phyloP scores from a whole-genome alignment of 2,888 invertebrate genomes.

The Lysandra coridon region DNA sequence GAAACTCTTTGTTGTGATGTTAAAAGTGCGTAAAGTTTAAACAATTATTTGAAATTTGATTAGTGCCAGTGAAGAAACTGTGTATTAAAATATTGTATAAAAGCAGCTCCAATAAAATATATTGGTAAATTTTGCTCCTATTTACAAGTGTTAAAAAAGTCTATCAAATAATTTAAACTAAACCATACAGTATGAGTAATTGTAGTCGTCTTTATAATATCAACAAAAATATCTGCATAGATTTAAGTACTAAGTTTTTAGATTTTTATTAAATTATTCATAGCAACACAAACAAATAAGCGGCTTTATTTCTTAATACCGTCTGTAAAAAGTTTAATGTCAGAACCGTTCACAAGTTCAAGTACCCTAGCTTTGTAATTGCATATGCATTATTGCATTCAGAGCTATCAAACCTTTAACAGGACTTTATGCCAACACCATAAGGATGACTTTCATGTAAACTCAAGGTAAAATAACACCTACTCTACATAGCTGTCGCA shows the following conservation, averaged over 20 bases:
- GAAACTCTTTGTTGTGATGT: not conserved
- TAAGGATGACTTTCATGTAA: not conserved
- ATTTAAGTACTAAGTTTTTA: no score
- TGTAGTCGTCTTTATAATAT: no score
- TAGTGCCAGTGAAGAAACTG: not conserved
- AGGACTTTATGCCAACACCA: conserved; percentile 43
- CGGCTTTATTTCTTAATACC: no score
- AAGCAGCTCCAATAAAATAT: not conserved
- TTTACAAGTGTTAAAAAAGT: not conserved
- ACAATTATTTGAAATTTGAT: not conserved
- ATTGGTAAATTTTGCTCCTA: not conserved
- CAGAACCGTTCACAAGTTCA: not conserved
- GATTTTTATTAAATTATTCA: no score
- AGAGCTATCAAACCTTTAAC: not conserved
- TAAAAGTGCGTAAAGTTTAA: not conserved
- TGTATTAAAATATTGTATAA: not conserved
- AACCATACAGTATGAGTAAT: no score
- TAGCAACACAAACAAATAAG: not conserved
- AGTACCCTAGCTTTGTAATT: not conserved
- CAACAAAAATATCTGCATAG: no score
- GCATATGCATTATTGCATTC: not conserved
- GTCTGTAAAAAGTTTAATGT: not conserved
- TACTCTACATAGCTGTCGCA: conserved; percentile 38
- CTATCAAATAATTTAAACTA: no score
- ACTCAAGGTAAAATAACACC: conserved; percentile 67